Conservation (phyloP, 2,797 vertebrate species). For the Peromyscus aztecus region DNA sequence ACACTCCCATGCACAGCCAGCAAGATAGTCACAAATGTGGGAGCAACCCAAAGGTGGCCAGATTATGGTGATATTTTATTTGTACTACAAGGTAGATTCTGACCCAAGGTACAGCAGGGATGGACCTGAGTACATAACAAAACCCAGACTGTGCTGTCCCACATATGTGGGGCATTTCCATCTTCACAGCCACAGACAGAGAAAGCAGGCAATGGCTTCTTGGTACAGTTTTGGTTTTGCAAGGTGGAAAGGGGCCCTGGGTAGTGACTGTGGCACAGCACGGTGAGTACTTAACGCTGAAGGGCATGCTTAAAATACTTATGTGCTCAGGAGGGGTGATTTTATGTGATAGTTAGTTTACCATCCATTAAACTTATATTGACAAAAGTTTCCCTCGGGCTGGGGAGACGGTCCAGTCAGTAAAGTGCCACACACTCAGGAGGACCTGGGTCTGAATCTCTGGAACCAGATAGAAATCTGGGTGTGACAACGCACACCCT, state of each 20-base stretch:
- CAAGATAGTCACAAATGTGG: background rate
- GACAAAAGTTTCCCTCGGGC: background rate
- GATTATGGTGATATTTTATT: too few species aligned
- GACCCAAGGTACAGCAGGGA: background rate
- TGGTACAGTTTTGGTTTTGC: background rate
- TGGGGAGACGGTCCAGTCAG: background rate
- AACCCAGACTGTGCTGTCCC: accelerated
- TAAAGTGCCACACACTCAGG: background rate
- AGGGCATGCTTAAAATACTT: background rate
- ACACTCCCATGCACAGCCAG: accelerated
- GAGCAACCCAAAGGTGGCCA: background rate
- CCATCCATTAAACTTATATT: background rate
- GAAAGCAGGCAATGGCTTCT: background rate
- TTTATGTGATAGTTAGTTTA: background rate
- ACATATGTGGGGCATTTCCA: background rate
- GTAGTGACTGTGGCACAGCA: accelerated
- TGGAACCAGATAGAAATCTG: background rate
- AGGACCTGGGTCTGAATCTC: background rate
- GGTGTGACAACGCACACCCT: background rate
- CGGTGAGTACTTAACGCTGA: background rate
- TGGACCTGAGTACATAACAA: background rate
- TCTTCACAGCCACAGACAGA: background rate
- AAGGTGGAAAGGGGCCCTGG: background rate
- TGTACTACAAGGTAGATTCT: too few species aligned
- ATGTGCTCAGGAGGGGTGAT: background rate